Evolutionary conservation across 2,797 vertebrate species (phyloP), one percentile per base, ranked within the genome.

Genomic region (Dryobates pubescens): DNA sequence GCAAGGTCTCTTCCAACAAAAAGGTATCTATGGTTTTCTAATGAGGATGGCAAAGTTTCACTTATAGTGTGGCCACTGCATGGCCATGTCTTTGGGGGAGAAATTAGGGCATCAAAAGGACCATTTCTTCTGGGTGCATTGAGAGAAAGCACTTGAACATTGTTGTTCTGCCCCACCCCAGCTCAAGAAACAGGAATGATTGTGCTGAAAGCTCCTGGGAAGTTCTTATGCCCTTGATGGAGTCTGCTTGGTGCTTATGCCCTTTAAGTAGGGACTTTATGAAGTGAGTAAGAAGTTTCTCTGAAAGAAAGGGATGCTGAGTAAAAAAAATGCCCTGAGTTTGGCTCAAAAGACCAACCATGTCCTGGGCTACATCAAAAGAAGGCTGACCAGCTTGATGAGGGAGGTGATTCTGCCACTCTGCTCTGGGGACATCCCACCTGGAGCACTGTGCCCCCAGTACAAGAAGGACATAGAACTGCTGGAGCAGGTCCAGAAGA

Each of bases 11-110:
- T 22, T 49, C 47, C 22, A 23, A 22, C 22, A 49, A 49, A 49
- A 49, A 22, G 22, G 47, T 23, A 49, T 49, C 47, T 49, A 23
- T 23, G 22, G 23, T 26, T 36, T 34, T 36, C 16, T 36, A 45
- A 2, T 8, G 20, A 53, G 34, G 76, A 23, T 70, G 29, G 26
- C 27, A 17, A 20, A 13, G 8, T 17, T 24, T 17, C 19, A 2
- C 32, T 41, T 2, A 0, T 34, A 15, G 34, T 3, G 0, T n/a
- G 53, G 45, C 17, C 22, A 36, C 53, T 36, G 34, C 34, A 1
- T 7, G 10, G 13, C 22, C 6, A 1, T 2, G 15, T 3, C 18
- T 2, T 13, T 1, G 2, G 34, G 20, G 47, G 20, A 32, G 43
- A n/a, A 13, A 27, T 64, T 13, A 32, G 24, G 67, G 9, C 29